Base-by-base conservation (phyloP, 1,140 invertebrate species). In the Zaprionus davidi region DNA sequence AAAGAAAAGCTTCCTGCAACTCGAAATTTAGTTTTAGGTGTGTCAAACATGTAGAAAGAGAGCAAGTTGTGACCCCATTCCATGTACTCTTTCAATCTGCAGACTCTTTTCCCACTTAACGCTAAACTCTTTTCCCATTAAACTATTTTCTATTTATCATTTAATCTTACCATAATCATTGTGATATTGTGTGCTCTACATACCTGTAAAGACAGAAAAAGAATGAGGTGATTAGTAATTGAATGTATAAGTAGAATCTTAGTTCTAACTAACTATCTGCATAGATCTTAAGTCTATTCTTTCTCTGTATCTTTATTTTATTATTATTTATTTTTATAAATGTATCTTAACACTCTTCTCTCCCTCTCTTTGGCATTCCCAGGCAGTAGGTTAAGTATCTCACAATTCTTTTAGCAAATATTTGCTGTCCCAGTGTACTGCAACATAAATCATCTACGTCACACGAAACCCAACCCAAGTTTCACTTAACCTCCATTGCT, bases 401-500 rank as follows among this genome's bases (percentile, higher is more conserved):
- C 7, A 20, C 46, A 22, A 49, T 49, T 49, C n/a, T 49, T 17
- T 20, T 22, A 9, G 31, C 31, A 34, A 34, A 34, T 34, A 11
- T 34, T 34, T 11, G 31, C 9, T 34, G 31, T 34, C 31, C 2
- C 31, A 34, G 9, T 34, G 31, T 11, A 11, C 17, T 49, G 46
- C 46, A 22, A 5, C 55, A 67, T 72, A 59, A 72, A 72, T 72
- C 55, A 41, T 46, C 65, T 24, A 31, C 38, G 2, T 7, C 41
- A 46, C 41, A n/a, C 31, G 24, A 5, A 6, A 41, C 60, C 69
- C 69, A 72, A 72, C 68, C 73, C 73, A 64, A 53, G 60, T 60
- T n/a, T 17, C 73, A 71, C 68, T 76, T 76, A 71, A 76, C 73
- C 68, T 71, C 55, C 36, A 65, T 76, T 53, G 53, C 20, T 4